Percentiles rank a stretch among this genome's conserved stretches.
phyloP scores from a whole-genome alignment of 1,140 invertebrate species.

The Halyomorpha halys region DNA sequence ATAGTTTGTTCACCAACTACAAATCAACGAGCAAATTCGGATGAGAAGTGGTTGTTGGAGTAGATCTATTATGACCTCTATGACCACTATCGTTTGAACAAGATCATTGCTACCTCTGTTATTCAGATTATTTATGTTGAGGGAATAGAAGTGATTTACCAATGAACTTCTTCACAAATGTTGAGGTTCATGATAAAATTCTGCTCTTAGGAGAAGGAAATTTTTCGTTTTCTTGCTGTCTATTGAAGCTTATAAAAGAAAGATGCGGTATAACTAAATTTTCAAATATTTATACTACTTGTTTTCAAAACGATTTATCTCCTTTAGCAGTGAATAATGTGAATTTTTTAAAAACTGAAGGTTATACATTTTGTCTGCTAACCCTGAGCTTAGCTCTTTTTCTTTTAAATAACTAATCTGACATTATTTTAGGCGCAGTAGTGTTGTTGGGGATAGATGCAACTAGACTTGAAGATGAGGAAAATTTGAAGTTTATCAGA shows the following conservation, averaged over 20 bases:
- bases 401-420: constrained; percentile 4
- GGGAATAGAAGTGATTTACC: too few relatives aligned
- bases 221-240: constrained; percentile 27
- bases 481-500: constrained; percentile 31
- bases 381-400: background rate
- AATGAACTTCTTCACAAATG: too few relatives aligned
- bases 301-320: constrained; percentile 18
- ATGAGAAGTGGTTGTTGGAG: too few relatives aligned
- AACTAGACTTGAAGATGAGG: constrained; percentile 36
- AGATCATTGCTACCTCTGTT: too few relatives aligned
- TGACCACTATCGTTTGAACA: too few relatives aligned
- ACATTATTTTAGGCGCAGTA: constrained; percentile 38
- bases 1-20: too few relatives aligned
- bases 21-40: too few relatives aligned
- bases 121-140: too few relatives aligned
- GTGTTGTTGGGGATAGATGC: constrained; percentile 44
- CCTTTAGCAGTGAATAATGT: background rate
- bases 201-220: constrained; percentile 29
- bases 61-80: too few relatives aligned
- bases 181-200: constrained; percentile 12
- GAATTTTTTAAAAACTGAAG: background rate
- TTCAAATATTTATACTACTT: constrained; percentile 21
- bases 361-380: background rate
- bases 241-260: constrained; percentile 18
- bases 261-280: background rate